Evolutionary conservation across 1,140 invertebrate species (phyloP).

Genomic region (Drosophila watanabei): DNA sequence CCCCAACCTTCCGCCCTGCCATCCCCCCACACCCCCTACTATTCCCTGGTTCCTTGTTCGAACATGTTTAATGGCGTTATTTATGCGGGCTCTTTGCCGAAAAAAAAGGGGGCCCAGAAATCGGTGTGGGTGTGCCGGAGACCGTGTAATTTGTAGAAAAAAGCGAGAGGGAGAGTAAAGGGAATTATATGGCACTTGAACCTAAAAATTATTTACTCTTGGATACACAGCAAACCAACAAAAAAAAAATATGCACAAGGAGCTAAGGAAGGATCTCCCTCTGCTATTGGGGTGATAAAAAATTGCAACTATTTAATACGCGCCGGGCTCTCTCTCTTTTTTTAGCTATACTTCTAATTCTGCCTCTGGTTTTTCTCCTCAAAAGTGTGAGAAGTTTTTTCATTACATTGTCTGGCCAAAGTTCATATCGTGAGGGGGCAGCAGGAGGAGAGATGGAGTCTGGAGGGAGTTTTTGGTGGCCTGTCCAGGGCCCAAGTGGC

Average conservation of each 20-base stretch:
- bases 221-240: conserved; percentile 25
- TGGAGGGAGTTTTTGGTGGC: conserved; percentile 24
- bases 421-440: conserved; percentile 7
- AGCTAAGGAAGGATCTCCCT: background rate
- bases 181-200: conserved; percentile 79
- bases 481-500: conserved; percentile 52
- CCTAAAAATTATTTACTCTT: conserved; percentile 81
- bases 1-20: background rate
- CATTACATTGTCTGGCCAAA: conserved; percentile 65
- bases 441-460: background rate
- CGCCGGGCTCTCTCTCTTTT: conserved; percentile 26
- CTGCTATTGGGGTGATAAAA: conserved; percentile 37
- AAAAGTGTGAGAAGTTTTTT: conserved; percentile 75
- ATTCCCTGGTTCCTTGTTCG: conserved; percentile 52
- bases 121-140: conserved; percentile 37
- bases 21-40: background rate
- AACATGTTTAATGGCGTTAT: conserved; percentile 83
- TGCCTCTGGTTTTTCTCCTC: conserved; percentile 11
- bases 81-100: conserved; percentile 60
- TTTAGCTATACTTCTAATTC: conserved; percentile 25
- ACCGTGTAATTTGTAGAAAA: conserved; percentile 72
- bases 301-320: conserved; percentile 81
- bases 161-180: conserved; percentile 33
- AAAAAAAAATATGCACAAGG: background rate
- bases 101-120: conserved; percentile 17